Percentiles rank a stretch among this genome's conserved stretches.
Evolutionary conservation across 2,113 vertebrate genomes (phyloP).

Genomic region (Turdus rufiventris): DNA sequence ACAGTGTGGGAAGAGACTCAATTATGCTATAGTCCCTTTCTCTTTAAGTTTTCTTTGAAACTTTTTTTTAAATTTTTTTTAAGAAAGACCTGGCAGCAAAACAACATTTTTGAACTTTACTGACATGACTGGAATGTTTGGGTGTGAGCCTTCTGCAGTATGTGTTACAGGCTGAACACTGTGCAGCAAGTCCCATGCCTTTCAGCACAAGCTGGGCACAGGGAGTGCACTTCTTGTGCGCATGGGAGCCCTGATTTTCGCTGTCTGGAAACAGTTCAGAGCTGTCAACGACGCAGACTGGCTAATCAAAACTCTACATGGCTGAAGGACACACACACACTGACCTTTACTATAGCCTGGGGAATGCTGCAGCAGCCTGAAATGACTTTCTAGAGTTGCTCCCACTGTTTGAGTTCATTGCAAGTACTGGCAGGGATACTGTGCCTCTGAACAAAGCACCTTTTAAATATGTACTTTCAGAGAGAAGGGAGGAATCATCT

Average conservation of each 20-base stretch:
- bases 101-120: neutral
- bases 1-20: neutral
- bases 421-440: neutral
- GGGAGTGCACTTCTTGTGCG: neutral
- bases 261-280: neutral
- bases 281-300: accelerated
- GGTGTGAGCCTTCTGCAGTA: neutral
- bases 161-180: neutral
- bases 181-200: neutral
- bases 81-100: neutral
- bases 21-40: neutral
- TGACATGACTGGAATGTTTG: neutral
- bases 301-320: neutral
- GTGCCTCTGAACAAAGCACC: neutral
- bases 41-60: neutral
- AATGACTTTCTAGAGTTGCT: neutral
- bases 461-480: neutral
- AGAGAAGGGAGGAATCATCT: neutral
- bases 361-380: neutral
- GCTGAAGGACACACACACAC: conserved; percentile 13
- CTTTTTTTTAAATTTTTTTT: neutral
- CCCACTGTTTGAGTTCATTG: neutral
- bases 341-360: conserved; percentile 34
- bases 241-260: neutral
- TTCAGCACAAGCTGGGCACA: neutral